Conservation (phyloP, 2,113 vertebrate species). For the Martes martes region DNA sequence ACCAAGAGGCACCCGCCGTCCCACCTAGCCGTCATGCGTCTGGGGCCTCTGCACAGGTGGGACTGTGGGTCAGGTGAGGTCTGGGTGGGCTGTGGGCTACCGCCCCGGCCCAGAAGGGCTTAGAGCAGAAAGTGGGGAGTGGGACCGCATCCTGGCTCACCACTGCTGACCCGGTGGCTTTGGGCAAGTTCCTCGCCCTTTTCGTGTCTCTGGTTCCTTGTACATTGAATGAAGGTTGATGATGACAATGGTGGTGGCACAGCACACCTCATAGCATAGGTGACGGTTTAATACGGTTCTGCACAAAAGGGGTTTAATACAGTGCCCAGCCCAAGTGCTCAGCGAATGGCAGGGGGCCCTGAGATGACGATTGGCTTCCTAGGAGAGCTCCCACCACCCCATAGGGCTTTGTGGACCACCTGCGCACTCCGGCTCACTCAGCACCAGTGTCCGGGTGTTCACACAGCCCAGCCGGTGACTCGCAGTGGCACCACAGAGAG, state of each 20-base stretch:
- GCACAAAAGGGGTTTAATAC: not conserved
- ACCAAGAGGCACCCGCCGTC: not conserved
- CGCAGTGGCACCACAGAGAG: not conserved
- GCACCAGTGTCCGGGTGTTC: fast-evolving
- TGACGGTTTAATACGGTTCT: not conserved
- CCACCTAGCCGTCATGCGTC: no score
- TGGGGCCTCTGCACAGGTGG: not conserved
- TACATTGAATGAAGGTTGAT: not conserved
- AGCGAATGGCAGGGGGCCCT: not conserved
- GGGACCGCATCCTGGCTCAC: not conserved
- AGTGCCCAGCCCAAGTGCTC: not conserved
- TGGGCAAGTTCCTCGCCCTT: not conserved
- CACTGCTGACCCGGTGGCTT: not conserved
- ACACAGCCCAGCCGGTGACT: fast-evolving
- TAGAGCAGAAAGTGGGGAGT: not conserved
- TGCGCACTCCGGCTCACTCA: not conserved
- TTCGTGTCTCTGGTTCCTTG: not conserved
- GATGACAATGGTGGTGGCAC: not conserved
- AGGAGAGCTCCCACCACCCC: not conserved
- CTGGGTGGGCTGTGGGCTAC: no score
- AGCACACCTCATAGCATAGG: not conserved
- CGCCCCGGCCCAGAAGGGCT: no score
- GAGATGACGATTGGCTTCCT: not conserved
- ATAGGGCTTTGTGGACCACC: fast-evolving
- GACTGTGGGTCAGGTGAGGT: not conserved